Base-by-base conservation (phyloP, 2,888 invertebrate species). In the Xestoiulus laeticollis region DNA sequence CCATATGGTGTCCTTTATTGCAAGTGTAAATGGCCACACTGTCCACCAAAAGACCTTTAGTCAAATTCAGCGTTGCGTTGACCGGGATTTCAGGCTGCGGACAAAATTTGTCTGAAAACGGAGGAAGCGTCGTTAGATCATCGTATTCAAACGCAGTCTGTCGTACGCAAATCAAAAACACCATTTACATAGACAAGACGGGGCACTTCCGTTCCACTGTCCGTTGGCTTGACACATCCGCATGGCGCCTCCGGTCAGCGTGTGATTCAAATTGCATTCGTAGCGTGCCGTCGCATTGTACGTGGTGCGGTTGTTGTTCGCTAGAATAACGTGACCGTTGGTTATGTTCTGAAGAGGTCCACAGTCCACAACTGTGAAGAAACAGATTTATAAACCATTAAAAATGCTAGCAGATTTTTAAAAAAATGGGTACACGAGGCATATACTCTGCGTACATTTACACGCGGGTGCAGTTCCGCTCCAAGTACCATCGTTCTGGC, bases 251-350 rank as follows among this genome's bases (percentile, higher is more conserved):
- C 97, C 97, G 8, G 96, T 95, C 2, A 97, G 92, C 0, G 97
- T 97, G 92, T 96, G 96, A 91, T 98, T 97, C 90, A 95, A 95
- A 88, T 95, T 94, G 91, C 98, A 98, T 6, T 94, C 93, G 92
- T 96, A 97, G 4, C 94, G 92, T 0, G 96, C 96, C 87, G 94
- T 93, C 0, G 96, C 96, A 0, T 96, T 96, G 91, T 95, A 95
- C 0, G 96, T 96, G 0, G 96, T 97, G 88, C 96, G 93, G 0
- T 94, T 93, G 89, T 96, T 95, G 89, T 96, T 95, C n/a, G 26
- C 92, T 32, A 97, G 92, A 2, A 89, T 89, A 82, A 91, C 90
- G 5, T 88, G 93, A 0, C 97, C 97, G 90, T 97, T 95, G 89
- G 95, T 95, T 68, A 96, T 93, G 3, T 94, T 92, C 5, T 85